A percentile compares a stretch with the other conserved stretches of the same genome.
These are phyloP conservation scores for Rhynchonycteris naso DNA, from an alignment of 2,797 vertebrate genomes.

Conservation along the genomic window DNA sequence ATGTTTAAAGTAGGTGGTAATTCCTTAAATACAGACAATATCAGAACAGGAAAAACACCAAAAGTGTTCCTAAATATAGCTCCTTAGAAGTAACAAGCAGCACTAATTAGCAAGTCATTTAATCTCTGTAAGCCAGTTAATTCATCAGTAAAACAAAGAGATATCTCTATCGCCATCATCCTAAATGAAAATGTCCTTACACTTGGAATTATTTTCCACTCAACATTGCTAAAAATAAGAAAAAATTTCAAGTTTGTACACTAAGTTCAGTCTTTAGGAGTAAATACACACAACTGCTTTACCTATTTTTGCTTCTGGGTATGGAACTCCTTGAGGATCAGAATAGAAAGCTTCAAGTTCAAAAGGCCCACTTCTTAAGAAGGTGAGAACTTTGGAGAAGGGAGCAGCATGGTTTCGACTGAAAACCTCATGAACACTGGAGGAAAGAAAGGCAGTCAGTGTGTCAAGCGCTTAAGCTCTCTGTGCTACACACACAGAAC, in stretches of 20 bases:
- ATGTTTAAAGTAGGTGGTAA: neutral
- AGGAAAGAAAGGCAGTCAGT: neutral
- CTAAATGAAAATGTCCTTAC: neutral
- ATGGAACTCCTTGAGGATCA: slow-evolving; percentile 85
- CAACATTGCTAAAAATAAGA: neutral
- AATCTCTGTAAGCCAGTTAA: neutral
- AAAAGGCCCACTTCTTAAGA: slow-evolving; percentile 88
- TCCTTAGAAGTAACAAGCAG: neutral
- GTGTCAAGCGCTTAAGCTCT: neutral
- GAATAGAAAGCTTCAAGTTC: slow-evolving; percentile 89
- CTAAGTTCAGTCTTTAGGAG: neutral
- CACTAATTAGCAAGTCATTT: neutral
- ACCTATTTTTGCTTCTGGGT: slow-evolving; percentile 90
- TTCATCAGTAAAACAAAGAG: neutral
- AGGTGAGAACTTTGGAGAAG: slow-evolving; percentile 90
- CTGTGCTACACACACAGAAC: neutral
- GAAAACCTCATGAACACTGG: slow-evolving; percentile 88
- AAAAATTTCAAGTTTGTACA: neutral
- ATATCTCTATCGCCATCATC: neutral
- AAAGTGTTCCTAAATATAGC: neutral
- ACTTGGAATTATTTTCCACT: neutral
- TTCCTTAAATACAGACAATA: neutral
- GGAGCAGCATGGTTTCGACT: slow-evolving; percentile 87
- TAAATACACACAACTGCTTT: slow-evolving; percentile 70
- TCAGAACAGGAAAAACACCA: neutral